A percentile compares a stretch with the other conserved stretches of the same genome.
phyloP scores from a whole-genome alignment of 2,888 invertebrate genomes.

The Calameuta idolon region DNA sequence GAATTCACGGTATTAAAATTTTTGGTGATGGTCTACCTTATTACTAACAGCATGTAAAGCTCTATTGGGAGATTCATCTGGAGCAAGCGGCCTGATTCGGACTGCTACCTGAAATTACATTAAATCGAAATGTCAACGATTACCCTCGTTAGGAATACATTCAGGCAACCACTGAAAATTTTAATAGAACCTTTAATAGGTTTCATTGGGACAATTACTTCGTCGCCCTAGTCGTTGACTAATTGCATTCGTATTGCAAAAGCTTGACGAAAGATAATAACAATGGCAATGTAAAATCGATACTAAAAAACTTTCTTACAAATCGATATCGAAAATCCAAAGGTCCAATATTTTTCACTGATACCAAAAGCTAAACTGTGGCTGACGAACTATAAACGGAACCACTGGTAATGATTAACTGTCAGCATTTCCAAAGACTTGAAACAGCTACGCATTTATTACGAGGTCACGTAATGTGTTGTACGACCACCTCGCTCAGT shows the following conservation, averaged over 20 bases:
- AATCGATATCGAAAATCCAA: not conserved
- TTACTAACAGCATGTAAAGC: conserved; percentile 83
- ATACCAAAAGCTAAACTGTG: not conserved
- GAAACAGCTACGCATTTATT: not conserved
- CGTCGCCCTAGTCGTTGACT: not conserved
- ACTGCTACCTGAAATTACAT: conserved; percentile 80
- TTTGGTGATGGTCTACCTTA: conserved; percentile 71
- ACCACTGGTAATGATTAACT: not conserved
- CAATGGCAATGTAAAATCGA: not conserved
- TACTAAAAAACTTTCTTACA: not conserved
- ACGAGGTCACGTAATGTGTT: not conserved
- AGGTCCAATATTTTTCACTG: not conserved
- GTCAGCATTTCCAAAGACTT: conserved; percentile 2
- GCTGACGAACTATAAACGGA: not conserved
- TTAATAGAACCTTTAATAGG: not conserved
- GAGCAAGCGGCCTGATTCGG: conserved; percentile 85
- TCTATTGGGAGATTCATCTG: conserved; percentile 78
- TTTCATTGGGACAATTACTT: not conserved
- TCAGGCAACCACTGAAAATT: not conserved
- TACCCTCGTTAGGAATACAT: not conserved
- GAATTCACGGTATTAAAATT: conserved; percentile 12
- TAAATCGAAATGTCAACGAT: not conserved
- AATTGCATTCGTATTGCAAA: not conserved
- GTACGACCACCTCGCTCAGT: conserved; percentile 6
- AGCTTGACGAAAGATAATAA: not conserved